phyloP scores from a whole-genome alignment of 1,140 invertebrate genomes.

The Harpegnathos saltator region DNA sequence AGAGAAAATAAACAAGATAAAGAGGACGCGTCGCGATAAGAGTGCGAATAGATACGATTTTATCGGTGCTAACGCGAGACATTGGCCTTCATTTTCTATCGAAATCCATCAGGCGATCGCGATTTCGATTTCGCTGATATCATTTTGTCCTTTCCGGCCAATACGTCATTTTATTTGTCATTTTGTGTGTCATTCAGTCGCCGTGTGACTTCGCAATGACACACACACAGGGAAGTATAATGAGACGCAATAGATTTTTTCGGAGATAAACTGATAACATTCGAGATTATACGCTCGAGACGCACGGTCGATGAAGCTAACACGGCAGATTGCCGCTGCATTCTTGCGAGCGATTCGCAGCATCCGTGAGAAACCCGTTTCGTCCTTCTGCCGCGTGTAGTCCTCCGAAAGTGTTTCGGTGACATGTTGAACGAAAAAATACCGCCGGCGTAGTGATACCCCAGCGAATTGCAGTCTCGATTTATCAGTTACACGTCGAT shows the following conservation, averaged over 20 bases:
- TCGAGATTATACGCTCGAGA: conserved; percentile 18
- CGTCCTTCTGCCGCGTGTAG: conserved; percentile 2
- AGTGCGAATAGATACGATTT: too few species aligned
- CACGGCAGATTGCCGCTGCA: conserved; percentile 7
- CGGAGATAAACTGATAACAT: conserved; percentile 43
- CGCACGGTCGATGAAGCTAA: background rate
- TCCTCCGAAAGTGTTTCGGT: background rate
- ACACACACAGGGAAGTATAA: background rate
- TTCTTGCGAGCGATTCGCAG: conserved; percentile 3
- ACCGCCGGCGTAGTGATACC: background rate
- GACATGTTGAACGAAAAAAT: background rate
- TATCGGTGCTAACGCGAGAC: background rate
- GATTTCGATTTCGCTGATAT: conserved; percentile 1
- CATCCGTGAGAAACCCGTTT: conserved; percentile 13
- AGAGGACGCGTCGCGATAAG: too few species aligned
- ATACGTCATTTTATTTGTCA: conserved; percentile 4
- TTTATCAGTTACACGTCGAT: background rate
- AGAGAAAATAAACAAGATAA: too few species aligned
- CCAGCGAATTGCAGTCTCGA: background rate
- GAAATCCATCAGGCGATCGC: background rate
- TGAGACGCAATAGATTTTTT: conserved; percentile 32
- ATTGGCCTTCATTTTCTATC: background rate
- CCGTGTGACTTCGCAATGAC: background rate
- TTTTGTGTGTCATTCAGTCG: background rate
- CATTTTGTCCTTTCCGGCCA: background rate